phyloP scores from a whole-genome alignment of 23 tunicate genomes.

The Halocynthia aurantium region DNA sequence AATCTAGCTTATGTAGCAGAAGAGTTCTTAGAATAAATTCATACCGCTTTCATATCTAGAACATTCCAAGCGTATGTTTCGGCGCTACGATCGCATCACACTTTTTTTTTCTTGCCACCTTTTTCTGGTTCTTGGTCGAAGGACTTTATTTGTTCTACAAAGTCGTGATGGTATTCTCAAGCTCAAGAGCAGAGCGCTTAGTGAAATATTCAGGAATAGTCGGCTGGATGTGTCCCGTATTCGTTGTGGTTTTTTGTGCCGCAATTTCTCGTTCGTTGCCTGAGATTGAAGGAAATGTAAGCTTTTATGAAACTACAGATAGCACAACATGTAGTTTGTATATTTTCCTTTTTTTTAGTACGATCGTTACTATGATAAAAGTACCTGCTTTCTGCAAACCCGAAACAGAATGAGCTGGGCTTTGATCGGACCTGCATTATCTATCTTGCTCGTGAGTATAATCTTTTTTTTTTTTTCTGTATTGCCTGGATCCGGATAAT shows the following conservation, averaged over 20 bases:
- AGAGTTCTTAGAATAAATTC: not conserved
- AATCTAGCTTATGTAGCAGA: not conserved
- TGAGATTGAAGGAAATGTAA: not conserved
- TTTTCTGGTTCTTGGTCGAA: constrained; percentile 81
- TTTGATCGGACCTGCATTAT: constrained; percentile 57
- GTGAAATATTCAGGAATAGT: constrained; percentile 45
- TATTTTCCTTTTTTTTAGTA: not conserved
- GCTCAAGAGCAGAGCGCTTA: constrained; percentile 36
- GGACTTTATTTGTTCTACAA: constrained; percentile 81
- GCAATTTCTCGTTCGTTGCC: constrained; percentile 18
- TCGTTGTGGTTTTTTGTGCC: constrained; percentile 33
- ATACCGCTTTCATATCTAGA: constrained; percentile 6
- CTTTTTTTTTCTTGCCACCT: constrained; percentile 63
- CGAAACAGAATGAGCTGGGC: constrained; percentile 67
- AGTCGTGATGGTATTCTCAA: constrained; percentile 68
- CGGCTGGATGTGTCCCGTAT: constrained; percentile 61
- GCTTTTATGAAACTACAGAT: not conserved
- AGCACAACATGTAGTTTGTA: not conserved
- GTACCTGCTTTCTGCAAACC: constrained; percentile 67
- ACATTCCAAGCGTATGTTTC: constrained; percentile 27
- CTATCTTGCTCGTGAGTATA: constrained; percentile 52
- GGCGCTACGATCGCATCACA: constrained; percentile 48
- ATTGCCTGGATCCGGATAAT: too few relatives aligned
- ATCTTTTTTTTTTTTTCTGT: not conserved
- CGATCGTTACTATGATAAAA: constrained; percentile 48